Evolutionary conservation across 2,797 vertebrate species (phyloP).

Genomic region (Lophius americanus): DNA sequence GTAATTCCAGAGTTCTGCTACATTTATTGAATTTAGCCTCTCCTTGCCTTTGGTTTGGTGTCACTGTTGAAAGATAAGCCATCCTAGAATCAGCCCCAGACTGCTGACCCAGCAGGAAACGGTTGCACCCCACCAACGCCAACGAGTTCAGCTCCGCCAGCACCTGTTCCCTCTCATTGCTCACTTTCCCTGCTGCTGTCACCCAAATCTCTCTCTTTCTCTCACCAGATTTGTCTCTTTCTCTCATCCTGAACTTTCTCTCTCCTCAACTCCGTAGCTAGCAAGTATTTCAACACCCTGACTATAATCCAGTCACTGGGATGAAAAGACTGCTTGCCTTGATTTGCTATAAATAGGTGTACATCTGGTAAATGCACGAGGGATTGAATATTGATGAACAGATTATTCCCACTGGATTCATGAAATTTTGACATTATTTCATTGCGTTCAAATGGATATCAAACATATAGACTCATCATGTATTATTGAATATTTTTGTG

Average conservation of each 20-base stretch:
- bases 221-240: too few relatives aligned
- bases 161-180: conserved; percentile 24
- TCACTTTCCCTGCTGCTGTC: conserved; percentile 34
- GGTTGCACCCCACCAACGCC: conserved; percentile 15
- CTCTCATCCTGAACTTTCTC: too few relatives aligned
- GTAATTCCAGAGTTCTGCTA: conserved; percentile 13
- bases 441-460: conserved; percentile 21
- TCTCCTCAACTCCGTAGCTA: conserved; percentile 16
- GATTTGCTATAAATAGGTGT: conserved; percentile 52
- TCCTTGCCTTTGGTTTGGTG: conserved; percentile 53
- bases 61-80: conserved; percentile 70
- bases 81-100: conserved; percentile 56
- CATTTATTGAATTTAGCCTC: conserved; percentile 20
- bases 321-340: conserved; percentile 49
- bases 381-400: conserved; percentile 27
- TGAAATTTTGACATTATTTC: conserved; percentile 33
- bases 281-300: conserved; percentile 53
- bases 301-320: conserved; percentile 35
- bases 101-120: conserved; percentile 71
- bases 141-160: neutral
- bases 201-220: conserved; percentile 18
- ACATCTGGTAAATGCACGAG: conserved; percentile 49
- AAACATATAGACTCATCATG: conserved; percentile 20
- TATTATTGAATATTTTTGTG: conserved; percentile 18
- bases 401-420: conserved; percentile 20